Percentiles rank a stretch among this genome's conserved stretches.
These are phyloP conservation scores for fruit fly (Drosophila melanogaster) DNA, from an alignment of 1,140 invertebrate genomes.

Conservation along the genomic window DNA sequence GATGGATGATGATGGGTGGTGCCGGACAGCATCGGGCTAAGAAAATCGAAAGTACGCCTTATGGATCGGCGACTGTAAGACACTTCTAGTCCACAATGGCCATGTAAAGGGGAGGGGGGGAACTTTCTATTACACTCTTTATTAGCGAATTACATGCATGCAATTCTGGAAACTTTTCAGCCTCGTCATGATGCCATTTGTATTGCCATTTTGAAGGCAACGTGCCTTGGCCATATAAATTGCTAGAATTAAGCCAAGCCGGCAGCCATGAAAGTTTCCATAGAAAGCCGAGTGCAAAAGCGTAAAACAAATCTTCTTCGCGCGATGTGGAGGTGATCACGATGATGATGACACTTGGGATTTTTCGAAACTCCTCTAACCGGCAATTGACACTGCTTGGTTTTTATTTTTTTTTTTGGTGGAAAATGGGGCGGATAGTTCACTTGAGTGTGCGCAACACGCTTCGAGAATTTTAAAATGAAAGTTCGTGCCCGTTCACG, in stretches of 20 bases:
- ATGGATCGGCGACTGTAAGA: conserved; percentile 2
- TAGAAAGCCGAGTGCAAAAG: conserved; percentile 27
- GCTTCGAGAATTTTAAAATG: conserved; percentile 80
- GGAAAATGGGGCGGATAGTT: conserved; percentile 29
- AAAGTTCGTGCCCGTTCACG: conserved; percentile 81
- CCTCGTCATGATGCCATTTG: conserved; percentile 12
- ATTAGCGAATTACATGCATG: conserved; percentile 49
- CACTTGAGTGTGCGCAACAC: conserved; percentile 30
- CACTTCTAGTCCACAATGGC: conserved; percentile 17
- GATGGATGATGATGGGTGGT: conserved; percentile 13
- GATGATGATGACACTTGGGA: conserved; percentile 42
- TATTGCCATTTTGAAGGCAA: conserved; percentile 42
- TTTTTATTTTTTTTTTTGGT: no score
- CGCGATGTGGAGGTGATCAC: conserved; percentile 17
- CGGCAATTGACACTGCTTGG: conserved; percentile 21
- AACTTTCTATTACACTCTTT: conserved; percentile 55
- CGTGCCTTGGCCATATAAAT: conserved; percentile 31
- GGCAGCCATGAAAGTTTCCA: conserved; percentile 53
- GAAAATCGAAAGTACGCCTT: conserved; percentile 35
- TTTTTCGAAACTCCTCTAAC: conserved; percentile 31
- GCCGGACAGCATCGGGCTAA: background rate
- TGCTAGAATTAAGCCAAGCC: conserved; percentile 50
- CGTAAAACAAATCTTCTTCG: conserved; percentile 1
- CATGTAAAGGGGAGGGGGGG: conserved; percentile 10
- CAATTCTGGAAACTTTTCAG: conserved; percentile 40